These are phyloP conservation scores for Macaca fascicularis DNA, from an alignment of 2,113 vertebrate species.

Conservation along the genomic window DNA sequence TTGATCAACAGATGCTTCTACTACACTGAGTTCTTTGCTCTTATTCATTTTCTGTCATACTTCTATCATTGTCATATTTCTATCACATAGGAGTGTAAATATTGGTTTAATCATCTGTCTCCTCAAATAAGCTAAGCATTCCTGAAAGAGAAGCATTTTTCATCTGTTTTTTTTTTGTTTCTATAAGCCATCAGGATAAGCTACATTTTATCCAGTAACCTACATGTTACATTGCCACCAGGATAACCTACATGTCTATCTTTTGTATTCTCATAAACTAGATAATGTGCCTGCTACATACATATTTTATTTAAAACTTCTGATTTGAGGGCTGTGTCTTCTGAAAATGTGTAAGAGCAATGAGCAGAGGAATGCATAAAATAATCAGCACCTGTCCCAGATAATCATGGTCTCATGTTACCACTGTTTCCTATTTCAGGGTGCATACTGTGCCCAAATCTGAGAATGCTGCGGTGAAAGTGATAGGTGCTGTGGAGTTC, in stretches of 20 bases:
- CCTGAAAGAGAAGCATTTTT: not conserved
- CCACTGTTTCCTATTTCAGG: not conserved
- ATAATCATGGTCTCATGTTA: not conserved
- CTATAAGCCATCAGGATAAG: not conserved
- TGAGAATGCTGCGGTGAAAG: not conserved
- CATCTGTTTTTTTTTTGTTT: not conserved
- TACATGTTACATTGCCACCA: not conserved
- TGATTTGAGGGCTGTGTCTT: not conserved
- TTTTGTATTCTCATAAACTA: not conserved
- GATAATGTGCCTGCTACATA: not conserved
- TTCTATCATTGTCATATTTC: not conserved
- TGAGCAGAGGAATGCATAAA: not conserved
- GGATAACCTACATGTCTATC: not conserved
- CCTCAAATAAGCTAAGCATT: slow-evolving; percentile 11
- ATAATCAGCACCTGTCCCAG: no score
- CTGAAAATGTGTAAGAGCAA: not conserved
- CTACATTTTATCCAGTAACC: not conserved
- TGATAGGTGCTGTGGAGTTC: not conserved
- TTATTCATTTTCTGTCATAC: not conserved
- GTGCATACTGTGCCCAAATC: not conserved
- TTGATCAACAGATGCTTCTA: not conserved
- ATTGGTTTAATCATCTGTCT: not conserved
- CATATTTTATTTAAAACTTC: not conserved
- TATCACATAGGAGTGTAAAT: not conserved
- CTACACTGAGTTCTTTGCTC: not conserved